Conservation (phyloP, 2,113 vertebrate genomes). For the Bettongia penicillata region DNA sequence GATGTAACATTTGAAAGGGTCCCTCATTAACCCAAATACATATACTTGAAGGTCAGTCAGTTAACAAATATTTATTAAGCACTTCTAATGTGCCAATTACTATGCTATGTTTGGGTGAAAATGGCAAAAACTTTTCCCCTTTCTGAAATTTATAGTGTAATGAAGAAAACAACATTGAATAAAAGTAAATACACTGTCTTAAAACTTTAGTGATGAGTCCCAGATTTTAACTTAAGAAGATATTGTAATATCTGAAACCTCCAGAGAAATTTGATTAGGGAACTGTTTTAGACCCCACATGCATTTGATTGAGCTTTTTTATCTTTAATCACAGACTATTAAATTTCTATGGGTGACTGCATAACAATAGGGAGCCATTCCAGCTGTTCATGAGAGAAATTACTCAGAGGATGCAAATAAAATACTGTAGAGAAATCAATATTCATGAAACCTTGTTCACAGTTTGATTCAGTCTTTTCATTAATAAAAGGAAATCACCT, state of each 20-base stretch:
- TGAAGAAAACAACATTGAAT: not conserved
- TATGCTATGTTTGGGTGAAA: not conserved
- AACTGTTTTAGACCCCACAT: not conserved
- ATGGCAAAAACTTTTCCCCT: not conserved
- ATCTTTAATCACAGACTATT: not conserved
- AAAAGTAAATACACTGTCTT: not conserved
- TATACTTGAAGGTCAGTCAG: not conserved
- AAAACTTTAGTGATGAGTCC: not conserved
- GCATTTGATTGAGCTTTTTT: not conserved
- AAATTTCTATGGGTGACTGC: not conserved
- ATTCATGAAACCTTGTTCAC: not conserved
- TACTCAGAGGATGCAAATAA: constrained; percentile 1
- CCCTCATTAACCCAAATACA: not conserved
- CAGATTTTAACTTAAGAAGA: not conserved
- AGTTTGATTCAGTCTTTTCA: constrained; percentile 1
- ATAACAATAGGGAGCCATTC: not conserved
- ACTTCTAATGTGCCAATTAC: not conserved
- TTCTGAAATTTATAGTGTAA: not conserved
- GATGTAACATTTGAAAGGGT: not conserved
- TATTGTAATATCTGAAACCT: not conserved
- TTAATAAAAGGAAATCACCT: not conserved
- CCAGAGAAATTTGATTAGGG: not conserved
- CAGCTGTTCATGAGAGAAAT: constrained; percentile 3
- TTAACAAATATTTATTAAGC: not conserved
- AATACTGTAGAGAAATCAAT: not conserved